Base-by-base conservation (phyloP, 1,140 invertebrate genomes). In the Chelonus insularis region DNA sequence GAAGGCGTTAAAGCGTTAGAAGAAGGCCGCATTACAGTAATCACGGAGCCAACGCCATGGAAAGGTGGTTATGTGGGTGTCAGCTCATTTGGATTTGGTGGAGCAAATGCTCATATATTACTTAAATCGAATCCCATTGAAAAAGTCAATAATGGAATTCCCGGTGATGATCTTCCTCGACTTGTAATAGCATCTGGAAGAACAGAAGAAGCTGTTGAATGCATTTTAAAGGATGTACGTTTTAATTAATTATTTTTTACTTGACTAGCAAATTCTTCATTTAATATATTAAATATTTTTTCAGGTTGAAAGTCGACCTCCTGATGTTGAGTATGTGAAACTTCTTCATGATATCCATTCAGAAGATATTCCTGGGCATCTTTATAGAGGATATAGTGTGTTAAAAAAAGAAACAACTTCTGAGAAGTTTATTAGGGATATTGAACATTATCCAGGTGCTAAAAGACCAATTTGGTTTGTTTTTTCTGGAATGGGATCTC, bases 401-500 rank as follows among this genome's bases (percentile, higher is more conserved):
- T 59, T 86, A 12, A 78, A 60, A 20, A 81, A 79, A 51, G 37
- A 76, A 68, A 60, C 76, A 63, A n/a, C 76, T 62, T 65, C 77
- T 1, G 76, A 82, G 1, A 66, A 76, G 0, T 36, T 82, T 6
- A 70, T 74, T 1, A 79, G 77, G 57, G 82, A 85, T 39, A 77
- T 86, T 8, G 79, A 86, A 48, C 84, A 86, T 73, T 88, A 84
- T 72, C 77, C 83, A 0, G 87, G 85, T 0, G 79, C 84, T 4
- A 82, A 83, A 57, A 78, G 86, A 64, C 91, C 92, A 12, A 81
- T 97, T 0, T 95, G 92, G 85, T 94, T 91, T 78, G 87, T 96
- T 7, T 97, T 94, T 79, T 90, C 93, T 62, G 94, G 94, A 50
- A 94, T 97, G 91, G 93, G 93, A 4, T 90, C 89, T 0, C 93